Conservation (phyloP, 2,888 invertebrate genomes). For the Stenoptilia bipunctidactyla region DNA sequence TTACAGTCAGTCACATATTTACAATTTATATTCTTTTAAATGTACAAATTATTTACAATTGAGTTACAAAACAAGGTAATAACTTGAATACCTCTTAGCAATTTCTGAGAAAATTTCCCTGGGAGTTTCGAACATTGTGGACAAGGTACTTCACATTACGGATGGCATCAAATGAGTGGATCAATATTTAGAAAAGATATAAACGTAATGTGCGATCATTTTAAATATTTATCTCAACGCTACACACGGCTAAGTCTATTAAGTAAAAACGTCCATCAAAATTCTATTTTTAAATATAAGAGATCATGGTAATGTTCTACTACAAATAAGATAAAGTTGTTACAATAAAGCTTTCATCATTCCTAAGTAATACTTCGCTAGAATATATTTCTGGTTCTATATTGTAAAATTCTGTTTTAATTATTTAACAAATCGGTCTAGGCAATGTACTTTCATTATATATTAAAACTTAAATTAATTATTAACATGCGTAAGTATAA, state of each 20-base stretch:
- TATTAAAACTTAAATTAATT: neutral
- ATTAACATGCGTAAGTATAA: constrained; percentile 26
- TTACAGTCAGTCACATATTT: neutral
- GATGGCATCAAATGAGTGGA: constrained; percentile 40
- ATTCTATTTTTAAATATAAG: constrained; percentile 61
- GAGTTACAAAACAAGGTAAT: neutral
- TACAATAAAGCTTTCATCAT: constrained; percentile 57
- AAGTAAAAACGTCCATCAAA: constrained; percentile 70
- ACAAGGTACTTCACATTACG: constrained; percentile 27
- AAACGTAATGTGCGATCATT: constrained; percentile 43
- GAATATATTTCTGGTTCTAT: too few relatives aligned
- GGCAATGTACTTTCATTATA: too few relatives aligned
- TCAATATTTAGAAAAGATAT: constrained; percentile 21
- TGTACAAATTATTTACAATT: constrained; percentile 44
- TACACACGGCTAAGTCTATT: constrained; percentile 59
- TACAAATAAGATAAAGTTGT: constrained; percentile 61
- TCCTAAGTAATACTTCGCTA: constrained; percentile 34
- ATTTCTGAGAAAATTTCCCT: constrained; percentile 1
- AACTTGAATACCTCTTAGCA: neutral
- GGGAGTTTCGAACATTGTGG: constrained; percentile 36
- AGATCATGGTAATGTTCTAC: constrained; percentile 59
- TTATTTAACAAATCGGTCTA: too few relatives aligned
- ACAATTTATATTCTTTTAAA: constrained; percentile 1
- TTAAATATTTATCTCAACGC: constrained; percentile 37
- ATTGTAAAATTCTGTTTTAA: too few relatives aligned